Base-by-base conservation (phyloP, 2,113 vertebrate species). In the Pluvianellus socialis region DNA sequence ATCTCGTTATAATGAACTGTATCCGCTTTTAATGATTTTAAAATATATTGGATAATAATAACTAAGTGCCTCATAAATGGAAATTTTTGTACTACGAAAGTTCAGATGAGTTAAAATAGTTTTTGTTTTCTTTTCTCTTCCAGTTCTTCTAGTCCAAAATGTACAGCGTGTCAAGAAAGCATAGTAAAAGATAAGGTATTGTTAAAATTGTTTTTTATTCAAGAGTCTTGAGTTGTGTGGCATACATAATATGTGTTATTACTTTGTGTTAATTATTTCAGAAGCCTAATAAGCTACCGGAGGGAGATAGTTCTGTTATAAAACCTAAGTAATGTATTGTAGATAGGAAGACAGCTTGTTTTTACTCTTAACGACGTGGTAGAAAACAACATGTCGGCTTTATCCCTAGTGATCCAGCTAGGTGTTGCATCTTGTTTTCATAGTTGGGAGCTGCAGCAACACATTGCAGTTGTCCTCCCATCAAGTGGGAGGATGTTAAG, bases 171-270 rank as follows among this genome's bases (percentile, higher is more conserved):
- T 97, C 98, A 98, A 98, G 98, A 98, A 94, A 96, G 89, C 96
- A 98, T 98, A 97, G 58, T 96, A 61, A 98, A 98, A 96, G 98
- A 98, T 62, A 98, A 98, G 98, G 98, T 98, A 98, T 71, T 62
- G 70, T 88, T 55, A 79, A 83, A 74, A 89, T 42, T 6, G 1
- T 65, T 58, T 79, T 56, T 86, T 88, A 26, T 38, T 62, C 7
- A 55, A 53, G 53, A 76, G 6, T 49, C 22, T 70, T 83, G 35
- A 89, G 14, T 65, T 49, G 14, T 79, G 40, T 88, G 35, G 23
- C 0, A 0, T 83, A 45, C 7, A 8, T 45, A 28, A 56, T 9
- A 17, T 49, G 24, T 79, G 24, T 63, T 86, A 59, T 4, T 86
- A n/a, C 40, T 94, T 65, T 32, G 15, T 65, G 26, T 12, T 73